Conservation (phyloP, 2,113 vertebrate species). For the Illadopsis cleaveri region DNA sequence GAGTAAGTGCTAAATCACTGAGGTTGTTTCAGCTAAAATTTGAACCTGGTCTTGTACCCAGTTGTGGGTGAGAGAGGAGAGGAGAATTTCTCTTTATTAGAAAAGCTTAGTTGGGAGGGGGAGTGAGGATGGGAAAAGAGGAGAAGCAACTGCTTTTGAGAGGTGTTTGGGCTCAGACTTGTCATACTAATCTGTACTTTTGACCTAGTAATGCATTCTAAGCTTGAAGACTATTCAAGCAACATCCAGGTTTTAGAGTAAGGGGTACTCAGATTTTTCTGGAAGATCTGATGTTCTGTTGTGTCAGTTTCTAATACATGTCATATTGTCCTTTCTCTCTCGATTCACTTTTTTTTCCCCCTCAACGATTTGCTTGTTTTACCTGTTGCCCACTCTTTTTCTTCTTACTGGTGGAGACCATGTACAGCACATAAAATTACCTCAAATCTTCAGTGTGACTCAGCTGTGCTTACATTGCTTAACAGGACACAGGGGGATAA, state of each 20-base stretch:
- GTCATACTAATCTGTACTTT: not conserved
- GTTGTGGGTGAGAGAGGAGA: not conserved
- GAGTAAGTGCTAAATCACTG: not conserved
- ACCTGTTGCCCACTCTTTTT: not conserved
- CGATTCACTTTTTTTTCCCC: not conserved
- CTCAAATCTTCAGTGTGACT: not conserved
- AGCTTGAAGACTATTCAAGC: not conserved
- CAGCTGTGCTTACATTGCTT: not conserved
- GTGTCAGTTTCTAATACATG: not conserved
- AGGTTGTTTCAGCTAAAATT: not conserved
- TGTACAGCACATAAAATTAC: not conserved
- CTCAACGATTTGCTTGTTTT: not conserved
- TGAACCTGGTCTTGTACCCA: not conserved
- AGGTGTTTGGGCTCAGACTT: not conserved
- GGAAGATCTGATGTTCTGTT: not conserved
- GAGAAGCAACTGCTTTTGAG: not conserved
- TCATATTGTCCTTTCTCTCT: not conserved
- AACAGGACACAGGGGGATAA: not conserved
- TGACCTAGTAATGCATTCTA: not conserved
- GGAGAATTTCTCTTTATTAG: not conserved
- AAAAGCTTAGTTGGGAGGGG: not conserved
- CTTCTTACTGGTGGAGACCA: not conserved
- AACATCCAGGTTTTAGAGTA: not conserved
- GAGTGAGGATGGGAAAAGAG: not conserved
- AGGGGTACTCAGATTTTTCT: not conserved